Base-by-base conservation (phyloP, 2,888 invertebrate species). In the Sarcophaga caerulescens region DNA sequence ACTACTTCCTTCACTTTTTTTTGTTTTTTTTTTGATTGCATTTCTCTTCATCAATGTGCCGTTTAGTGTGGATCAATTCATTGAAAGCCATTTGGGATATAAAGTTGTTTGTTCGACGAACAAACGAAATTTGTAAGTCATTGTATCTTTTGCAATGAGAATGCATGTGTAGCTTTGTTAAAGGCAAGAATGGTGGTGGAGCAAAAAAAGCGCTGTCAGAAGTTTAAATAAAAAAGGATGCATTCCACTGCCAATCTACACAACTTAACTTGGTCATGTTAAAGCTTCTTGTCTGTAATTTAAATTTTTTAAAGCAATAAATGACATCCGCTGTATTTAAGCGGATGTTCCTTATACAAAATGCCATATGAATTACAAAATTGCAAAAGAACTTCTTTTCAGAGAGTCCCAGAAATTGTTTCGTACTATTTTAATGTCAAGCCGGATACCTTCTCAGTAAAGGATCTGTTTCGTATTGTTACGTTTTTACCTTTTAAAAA, bases 41-140 rank as follows among this genome's bases (percentile, higher is more conserved):
- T 76, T 76, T 69, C 60, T 73, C 17, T 76, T 70, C 69, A 76
- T 79, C 81, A 81, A 73, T 70, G 69, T 63, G 69, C 80, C 74
- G 63, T 80, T 80, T 80, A 75, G 79, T 84, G 35, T 75, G 52
- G 52, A 79, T 80, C 79, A 81, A 81, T 81, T 85, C 78, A 70
- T 81, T 75, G 75, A 76, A 82, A 70, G 70, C 79, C 85, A 76
- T 82, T 82, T 79, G 85, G 82, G 79, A 85, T 82, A 85, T 76
- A 76, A 79, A 75, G 66, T 71, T 82, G 75, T 85, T 65, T 47
- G 47, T 78, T 19, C 75, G 65, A 52, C 1, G 47, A 65, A 52
- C 14, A 14, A 45, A 35, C 12, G 69, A 74, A 85, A 76, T 71
- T 75, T 85, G 75, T 79, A 85, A 76, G 75, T 85, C 82, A 85